These are phyloP conservation scores for Oryzaephilus surinamensis DNA, from an alignment of 1,140 invertebrate genomes.

Conservation along the genomic window DNA sequence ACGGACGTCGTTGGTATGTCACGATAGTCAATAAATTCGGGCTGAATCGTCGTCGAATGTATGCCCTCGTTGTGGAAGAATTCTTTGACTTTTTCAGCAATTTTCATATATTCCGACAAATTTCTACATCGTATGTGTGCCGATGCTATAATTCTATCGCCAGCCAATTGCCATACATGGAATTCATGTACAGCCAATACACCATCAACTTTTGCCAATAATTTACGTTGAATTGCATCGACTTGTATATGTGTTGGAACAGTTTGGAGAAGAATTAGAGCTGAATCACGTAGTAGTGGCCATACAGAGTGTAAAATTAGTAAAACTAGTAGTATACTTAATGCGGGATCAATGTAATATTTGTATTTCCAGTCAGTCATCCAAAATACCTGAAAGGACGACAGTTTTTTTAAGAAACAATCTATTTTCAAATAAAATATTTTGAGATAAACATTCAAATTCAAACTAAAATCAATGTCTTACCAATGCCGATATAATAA, in stretches of 20 bases:
- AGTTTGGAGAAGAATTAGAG: constrained; percentile 80
- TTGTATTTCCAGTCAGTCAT: constrained; percentile 71
- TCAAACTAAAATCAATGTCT: too few relatives aligned
- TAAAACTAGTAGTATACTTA: constrained; percentile 74
- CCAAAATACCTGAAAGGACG: constrained; percentile 65
- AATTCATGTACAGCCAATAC: constrained; percentile 89
- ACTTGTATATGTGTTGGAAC: constrained; percentile 90
- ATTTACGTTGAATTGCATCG: constrained; percentile 71
- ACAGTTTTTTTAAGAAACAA: not conserved
- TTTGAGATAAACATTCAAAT: not conserved
- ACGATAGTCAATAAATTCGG: constrained; percentile 74
- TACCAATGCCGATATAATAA: constrained; percentile 84
- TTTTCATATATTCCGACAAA: constrained; percentile 81
- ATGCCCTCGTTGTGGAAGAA: constrained; percentile 92
- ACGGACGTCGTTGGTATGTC: constrained; percentile 25
- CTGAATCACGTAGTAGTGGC: constrained; percentile 78
- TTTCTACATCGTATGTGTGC: constrained; percentile 86
- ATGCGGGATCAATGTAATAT: constrained; percentile 85
- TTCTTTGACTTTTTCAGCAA: constrained; percentile 88
- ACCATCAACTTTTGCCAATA: constrained; percentile 80
- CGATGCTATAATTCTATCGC: constrained; percentile 85
- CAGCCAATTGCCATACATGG: constrained; percentile 88
- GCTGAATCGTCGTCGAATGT: constrained; percentile 87
- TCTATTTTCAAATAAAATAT: constrained; percentile 1
- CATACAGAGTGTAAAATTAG: constrained; percentile 76